Conservation (phyloP, 2,888 invertebrate species). For the Ichneumoninae sp. region DNA sequence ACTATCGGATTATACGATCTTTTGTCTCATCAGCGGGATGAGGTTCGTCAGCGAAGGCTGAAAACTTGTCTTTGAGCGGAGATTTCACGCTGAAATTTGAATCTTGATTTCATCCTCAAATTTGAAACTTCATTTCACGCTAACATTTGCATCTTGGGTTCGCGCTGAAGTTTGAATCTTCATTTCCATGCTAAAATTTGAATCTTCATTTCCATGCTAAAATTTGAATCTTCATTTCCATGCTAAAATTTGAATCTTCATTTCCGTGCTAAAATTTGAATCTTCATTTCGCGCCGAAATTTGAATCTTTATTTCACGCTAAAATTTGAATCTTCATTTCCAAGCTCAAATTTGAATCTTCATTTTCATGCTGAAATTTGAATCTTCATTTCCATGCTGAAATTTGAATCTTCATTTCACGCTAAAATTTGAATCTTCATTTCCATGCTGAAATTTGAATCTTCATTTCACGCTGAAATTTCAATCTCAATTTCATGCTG, state of each 20-base stretch:
- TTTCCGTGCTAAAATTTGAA: not conserved
- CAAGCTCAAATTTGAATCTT: too few species aligned
- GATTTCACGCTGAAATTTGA: not conserved
- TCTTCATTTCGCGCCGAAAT: not conserved
- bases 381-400: not conserved
- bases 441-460: not conserved
- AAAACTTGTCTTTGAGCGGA: not conserved
- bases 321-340: too few species aligned
- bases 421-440: not conserved
- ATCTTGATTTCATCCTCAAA: not conserved
- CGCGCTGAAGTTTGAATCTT: too few species aligned
- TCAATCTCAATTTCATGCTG: not conserved
- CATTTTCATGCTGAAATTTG: not conserved
- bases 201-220: not conserved
- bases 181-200: too few species aligned
- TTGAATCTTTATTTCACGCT: too few species aligned
- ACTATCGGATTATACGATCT: conserved; percentile 1
- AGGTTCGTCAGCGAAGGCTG: not conserved
- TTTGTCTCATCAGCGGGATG: not conserved
- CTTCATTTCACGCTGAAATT: not conserved
- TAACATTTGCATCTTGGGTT: too few species aligned
- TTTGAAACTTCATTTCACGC: too few species aligned
- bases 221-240: too few species aligned
- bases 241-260: too few species aligned
- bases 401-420: too few species aligned